A percentile compares a stretch with the other conserved stretches of the same genome.
Conservation (phyloP, 2,797 vertebrate species). For the Oceanodroma leucorhoa region DNA sequence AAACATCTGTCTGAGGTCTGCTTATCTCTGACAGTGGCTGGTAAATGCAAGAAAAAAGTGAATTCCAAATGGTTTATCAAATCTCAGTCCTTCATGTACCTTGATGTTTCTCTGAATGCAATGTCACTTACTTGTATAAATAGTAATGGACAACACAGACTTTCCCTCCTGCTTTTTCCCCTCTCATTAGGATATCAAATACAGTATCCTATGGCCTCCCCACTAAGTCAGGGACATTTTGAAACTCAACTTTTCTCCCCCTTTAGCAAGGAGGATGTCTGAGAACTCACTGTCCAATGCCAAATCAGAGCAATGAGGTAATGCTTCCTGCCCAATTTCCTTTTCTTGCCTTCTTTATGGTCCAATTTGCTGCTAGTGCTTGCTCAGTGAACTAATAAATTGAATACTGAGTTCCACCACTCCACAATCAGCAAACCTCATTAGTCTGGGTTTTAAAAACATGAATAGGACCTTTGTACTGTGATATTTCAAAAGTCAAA, state of each 20-base stretch:
- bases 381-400: neutral
- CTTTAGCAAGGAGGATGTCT: neutral
- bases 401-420: neutral
- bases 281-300: neutral
- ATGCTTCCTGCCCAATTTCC: neutral
- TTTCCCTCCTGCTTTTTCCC: neutral
- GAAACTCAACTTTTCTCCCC: neutral
- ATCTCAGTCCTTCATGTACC: neutral
- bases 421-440: neutral
- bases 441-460: conserved; percentile 27
- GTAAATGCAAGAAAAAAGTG: neutral
- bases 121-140: neutral
- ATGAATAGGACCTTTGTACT: neutral
- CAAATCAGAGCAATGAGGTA: neutral
- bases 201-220: neutral
- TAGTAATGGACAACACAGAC: neutral
- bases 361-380: neutral
- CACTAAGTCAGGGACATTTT: conserved; percentile 8
- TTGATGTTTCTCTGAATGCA: neutral
- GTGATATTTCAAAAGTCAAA: conserved; percentile 36
- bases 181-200: neutral
- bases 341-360: neutral
- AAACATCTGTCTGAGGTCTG: neutral
- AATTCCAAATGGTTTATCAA: neutral
- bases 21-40: neutral